Evolutionary conservation across 2,113 vertebrate species (phyloP).

Genomic region (Ictidomys tridecemlineatus): DNA sequence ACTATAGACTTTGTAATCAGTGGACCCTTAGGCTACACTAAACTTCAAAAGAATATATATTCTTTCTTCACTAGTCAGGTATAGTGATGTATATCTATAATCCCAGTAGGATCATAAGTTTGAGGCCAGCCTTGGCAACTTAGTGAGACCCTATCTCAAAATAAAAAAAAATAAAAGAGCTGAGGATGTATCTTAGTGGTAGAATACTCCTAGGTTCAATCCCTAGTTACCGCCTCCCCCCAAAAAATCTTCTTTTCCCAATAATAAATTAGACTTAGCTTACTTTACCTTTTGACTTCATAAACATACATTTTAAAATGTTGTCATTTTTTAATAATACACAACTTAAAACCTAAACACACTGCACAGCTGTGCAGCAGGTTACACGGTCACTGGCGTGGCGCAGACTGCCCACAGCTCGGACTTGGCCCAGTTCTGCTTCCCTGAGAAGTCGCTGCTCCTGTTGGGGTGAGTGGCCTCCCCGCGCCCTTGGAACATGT

Average conservation of each 20-base stretch:
- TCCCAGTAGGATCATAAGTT: not conserved
- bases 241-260: not conserved
- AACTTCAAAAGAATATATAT: not conserved
- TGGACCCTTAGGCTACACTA: not conserved
- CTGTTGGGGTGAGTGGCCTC: conserved; percentile 91
- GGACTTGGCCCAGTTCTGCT: conserved; percentile 93
- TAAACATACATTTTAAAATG: not conserved
- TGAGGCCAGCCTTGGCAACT: not conserved
- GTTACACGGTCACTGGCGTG: conserved; percentile 96
- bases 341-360: not conserved
- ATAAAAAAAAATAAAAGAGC: not conserved
- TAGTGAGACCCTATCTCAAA: not conserved
- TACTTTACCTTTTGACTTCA: not conserved
- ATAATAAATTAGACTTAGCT: not conserved
- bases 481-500: not conserved
- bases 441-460: conserved; percentile 95
- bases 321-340: not conserved
- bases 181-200: no score
- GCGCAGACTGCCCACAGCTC: conserved; percentile 96
- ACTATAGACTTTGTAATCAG: not conserved
- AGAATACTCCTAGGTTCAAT: no score
- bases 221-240: no score
- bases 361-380: conserved; percentile 83
- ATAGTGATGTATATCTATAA: not conserved
- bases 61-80: not conserved